Percentiles rank a stretch among this genome's conserved stretches.
phyloP scores from a whole-genome alignment of 2,797 vertebrate genomes.

The Harpagifer antarcticus region DNA sequence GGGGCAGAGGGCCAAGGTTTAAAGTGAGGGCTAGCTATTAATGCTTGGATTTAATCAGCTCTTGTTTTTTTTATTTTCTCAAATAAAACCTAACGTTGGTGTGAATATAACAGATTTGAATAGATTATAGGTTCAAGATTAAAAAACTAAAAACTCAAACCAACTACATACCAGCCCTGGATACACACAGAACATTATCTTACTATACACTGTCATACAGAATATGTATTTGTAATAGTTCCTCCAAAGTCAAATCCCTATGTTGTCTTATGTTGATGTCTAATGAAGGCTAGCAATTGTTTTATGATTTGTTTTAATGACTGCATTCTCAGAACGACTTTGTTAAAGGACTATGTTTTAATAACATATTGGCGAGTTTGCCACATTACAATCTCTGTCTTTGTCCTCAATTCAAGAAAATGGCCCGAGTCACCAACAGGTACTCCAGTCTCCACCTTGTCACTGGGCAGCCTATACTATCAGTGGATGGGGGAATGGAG shows the following conservation, averaged over 20 bases:
- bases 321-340: not conserved
- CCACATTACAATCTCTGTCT: not conserved
- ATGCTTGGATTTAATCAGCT: too few species aligned
- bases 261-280: not conserved
- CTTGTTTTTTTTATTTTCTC: too few species aligned
- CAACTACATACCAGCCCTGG: too few species aligned
- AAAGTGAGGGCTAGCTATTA: too few species aligned
- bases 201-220: not conserved
- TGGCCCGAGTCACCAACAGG: not conserved
- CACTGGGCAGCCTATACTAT: conserved; percentile 35
- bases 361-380: not conserved
- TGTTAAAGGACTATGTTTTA: not conserved
- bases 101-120: too few species aligned
- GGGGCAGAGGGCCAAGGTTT: too few species aligned
- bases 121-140: too few species aligned
- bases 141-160: too few species aligned
- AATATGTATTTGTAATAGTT: not conserved
- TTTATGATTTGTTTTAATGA: not conserved
- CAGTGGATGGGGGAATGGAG: conserved; percentile 40
- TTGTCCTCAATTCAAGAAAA: conserved; percentile 16
- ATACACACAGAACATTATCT: too few species aligned
- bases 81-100: too few species aligned
- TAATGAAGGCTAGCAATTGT: not conserved
- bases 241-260: not conserved
- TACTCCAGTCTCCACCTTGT: conserved; percentile 30